A percentile compares a stretch with the other conserved stretches of the same genome.
phyloP scores from a whole-genome alignment of 2,797 vertebrate genomes.

The Pseudochirops corinnae region DNA sequence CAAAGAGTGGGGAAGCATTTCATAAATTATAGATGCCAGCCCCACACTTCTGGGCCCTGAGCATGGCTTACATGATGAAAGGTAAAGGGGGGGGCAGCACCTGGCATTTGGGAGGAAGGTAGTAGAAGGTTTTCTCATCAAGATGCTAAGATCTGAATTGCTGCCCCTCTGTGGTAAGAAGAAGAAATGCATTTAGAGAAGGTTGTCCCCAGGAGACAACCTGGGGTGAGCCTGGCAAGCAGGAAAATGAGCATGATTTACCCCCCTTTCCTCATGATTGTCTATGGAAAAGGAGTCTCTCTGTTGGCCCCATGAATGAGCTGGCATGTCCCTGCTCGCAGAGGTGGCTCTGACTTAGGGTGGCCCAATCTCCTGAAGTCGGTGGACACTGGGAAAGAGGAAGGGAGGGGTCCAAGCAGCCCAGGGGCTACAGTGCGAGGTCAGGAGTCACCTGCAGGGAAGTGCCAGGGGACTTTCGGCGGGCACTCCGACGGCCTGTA shows the following conservation, averaged over 20 bases:
- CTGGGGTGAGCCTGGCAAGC: not conserved
- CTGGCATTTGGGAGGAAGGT: conserved; percentile 6
- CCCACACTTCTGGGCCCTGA: conserved; percentile 54
- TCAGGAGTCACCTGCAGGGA: conserved; percentile 91
- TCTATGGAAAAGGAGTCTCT: not conserved
- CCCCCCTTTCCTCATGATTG: not conserved
- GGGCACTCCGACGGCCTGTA: conserved; percentile 89
- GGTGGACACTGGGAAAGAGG: not conserved
- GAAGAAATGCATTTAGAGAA: not conserved
- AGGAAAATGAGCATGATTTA: not conserved
- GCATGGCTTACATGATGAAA: conserved; percentile 56
- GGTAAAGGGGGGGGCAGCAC: conserved; percentile 10
- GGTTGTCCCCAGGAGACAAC: not conserved
- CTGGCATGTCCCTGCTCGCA: not conserved
- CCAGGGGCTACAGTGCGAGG: conserved; percentile 88
- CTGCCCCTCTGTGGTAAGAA: conserved; percentile 15
- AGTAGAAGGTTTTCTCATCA: not conserved
- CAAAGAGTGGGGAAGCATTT: not conserved
- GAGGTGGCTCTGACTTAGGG: not conserved
- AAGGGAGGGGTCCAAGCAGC: not conserved
- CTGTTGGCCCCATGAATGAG: conserved; percentile 51
- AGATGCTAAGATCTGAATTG: not conserved
- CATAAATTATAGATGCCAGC: conserved; percentile 71
- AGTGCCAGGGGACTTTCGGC: conserved; percentile 88
- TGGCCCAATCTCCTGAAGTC: conserved; percentile 14